phyloP scores from a whole-genome alignment of 2,113 vertebrate genomes.

The Elachura formosa region DNA sequence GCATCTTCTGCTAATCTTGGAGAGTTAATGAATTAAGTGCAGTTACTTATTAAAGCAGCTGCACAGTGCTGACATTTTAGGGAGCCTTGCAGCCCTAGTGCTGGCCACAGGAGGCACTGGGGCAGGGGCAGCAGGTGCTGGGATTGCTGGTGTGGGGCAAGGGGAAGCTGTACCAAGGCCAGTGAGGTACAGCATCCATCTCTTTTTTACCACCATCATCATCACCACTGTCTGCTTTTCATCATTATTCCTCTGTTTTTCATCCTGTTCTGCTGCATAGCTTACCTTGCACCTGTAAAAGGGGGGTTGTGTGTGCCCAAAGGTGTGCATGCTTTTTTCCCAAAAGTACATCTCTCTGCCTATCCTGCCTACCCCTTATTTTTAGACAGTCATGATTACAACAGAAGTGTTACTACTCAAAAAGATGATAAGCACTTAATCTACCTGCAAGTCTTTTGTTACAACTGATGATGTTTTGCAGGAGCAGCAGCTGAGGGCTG shows the following conservation, averaged over 20 bases:
- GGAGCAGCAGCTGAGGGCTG: neutral
- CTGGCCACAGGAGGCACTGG: neutral
- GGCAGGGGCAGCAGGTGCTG: neutral
- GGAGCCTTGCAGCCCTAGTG: neutral
- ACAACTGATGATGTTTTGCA: neutral
- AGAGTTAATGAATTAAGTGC: constrained; percentile 40
- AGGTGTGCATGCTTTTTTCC: neutral
- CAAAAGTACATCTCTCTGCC: neutral
- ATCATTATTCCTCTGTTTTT: neutral
- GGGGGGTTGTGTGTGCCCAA: neutral
- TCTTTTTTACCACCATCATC: neutral
- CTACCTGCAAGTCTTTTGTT: neutral
- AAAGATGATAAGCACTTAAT: neutral
- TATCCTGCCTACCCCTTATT: neutral
- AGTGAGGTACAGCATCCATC: neutral
- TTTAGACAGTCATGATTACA: neutral
- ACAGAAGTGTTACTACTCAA: neutral
- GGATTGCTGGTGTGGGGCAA: neutral
- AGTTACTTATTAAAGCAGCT: constrained; percentile 3
- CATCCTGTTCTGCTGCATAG: accelerated
- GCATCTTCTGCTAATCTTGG: neutral
- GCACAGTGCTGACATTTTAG: neutral
- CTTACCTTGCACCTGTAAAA: neutral
- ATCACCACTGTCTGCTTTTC: neutral
- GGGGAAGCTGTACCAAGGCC: neutral